phyloP scores from a whole-genome alignment of 30 jellyfish, hydroid and myxozoan species.

The Turritopsis dohrnii region DNA sequence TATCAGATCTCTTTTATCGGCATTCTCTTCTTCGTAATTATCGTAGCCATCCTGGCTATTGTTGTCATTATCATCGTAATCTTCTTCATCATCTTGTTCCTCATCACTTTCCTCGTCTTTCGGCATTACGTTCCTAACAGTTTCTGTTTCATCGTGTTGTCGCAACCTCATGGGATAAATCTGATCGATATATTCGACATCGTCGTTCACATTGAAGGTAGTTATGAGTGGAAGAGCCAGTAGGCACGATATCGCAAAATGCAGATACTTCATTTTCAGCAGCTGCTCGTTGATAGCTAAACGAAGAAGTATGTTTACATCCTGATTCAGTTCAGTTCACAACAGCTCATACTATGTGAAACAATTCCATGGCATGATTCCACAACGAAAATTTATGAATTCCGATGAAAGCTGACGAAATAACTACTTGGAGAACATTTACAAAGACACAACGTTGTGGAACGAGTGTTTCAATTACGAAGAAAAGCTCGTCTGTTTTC shows the following conservation, averaged over 20 bases:
- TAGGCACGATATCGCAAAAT: not conserved
- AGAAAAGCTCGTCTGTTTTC: no score
- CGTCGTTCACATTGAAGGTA: not conserved
- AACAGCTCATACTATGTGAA: no score
- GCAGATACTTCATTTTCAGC: not conserved
- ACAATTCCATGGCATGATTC: no score
- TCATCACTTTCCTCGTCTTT: not conserved
- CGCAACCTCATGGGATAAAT: no score
- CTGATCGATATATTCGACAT: slow-evolving; percentile 12
- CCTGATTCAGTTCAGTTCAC: not conserved
- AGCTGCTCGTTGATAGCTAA: not conserved
- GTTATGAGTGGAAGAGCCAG: not conserved
- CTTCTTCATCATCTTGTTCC: slow-evolving; percentile 26
- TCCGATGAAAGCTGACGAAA: no score
- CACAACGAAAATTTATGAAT: no score
- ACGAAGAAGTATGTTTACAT: not conserved
- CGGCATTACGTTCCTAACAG: not conserved
- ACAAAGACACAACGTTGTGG: no score
- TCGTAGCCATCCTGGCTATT: slow-evolving; percentile 10
- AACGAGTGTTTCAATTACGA: no score
- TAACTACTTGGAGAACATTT: no score
- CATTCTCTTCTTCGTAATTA: slow-evolving; percentile 14
- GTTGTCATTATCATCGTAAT: slow-evolving; percentile 31
- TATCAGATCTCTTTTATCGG: slow-evolving; percentile 40
- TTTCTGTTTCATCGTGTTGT: not conserved